Evolutionary conservation across 2,113 vertebrate genomes (phyloP).

Genomic region (Rhegmatorhina hoffmannsi): DNA sequence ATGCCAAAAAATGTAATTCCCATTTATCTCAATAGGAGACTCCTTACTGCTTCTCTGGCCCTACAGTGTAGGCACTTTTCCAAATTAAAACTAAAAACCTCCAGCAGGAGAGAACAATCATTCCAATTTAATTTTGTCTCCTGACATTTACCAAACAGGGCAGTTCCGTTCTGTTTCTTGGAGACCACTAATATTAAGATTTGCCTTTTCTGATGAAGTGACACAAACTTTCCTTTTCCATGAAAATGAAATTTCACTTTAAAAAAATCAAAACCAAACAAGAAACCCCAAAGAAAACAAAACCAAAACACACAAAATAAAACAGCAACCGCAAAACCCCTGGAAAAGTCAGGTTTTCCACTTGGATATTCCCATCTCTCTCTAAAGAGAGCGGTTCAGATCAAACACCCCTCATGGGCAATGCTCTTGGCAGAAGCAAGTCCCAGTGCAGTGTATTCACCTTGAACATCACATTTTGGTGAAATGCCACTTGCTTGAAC

Average conservation of each 20-base stretch:
- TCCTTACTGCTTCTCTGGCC: background rate
- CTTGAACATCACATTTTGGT: background rate
- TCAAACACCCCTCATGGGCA: background rate
- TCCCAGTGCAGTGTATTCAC: background rate
- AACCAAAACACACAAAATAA: background rate
- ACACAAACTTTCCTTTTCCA: background rate
- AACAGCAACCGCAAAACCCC: background rate
- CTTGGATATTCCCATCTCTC: background rate
- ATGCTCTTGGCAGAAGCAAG: background rate
- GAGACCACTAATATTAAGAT: background rate
- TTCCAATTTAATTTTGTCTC: background rate
- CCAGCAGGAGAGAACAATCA: background rate
- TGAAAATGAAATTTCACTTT: background rate
- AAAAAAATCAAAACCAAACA: background rate
- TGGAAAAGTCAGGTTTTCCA: background rate
- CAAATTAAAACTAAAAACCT: background rate
- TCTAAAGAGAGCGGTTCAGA: background rate
- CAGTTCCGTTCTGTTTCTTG: accelerated
- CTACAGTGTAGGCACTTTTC: accelerated
- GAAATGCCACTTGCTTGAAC: background rate
- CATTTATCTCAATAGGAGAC: background rate
- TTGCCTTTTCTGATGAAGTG: background rate
- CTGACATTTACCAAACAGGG: background rate
- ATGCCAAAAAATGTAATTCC: background rate
- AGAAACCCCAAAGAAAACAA: background rate